Conservation (phyloP, 1,140 invertebrate species). For the Myzus persicae region DNA sequence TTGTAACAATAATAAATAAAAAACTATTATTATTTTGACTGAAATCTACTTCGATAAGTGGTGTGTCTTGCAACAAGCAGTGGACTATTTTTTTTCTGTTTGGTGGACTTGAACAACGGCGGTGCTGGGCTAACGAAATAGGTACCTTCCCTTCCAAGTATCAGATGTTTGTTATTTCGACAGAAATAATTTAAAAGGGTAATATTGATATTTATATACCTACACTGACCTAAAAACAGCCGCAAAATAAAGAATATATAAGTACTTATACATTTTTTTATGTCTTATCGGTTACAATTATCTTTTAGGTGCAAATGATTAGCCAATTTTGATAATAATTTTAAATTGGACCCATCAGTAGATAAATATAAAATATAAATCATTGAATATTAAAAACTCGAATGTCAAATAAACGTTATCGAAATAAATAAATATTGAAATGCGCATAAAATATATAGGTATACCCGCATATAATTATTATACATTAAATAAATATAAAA, state of each 20-base stretch:
- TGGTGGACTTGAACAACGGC: neutral
- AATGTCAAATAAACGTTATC: neutral
- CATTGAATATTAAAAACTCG: neutral
- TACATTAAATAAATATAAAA: too few species aligned
- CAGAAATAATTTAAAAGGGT: slow-evolving; percentile 11
- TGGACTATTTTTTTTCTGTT: neutral
- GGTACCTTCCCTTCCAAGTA: neutral
- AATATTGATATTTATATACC: neutral
- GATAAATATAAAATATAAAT: too few species aligned
- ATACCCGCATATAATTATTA: too few species aligned
- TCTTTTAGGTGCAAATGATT: neutral
- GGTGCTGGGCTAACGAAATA: neutral
- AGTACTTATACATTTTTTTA: neutral
- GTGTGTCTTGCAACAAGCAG: neutral
- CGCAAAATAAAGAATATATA: neutral
- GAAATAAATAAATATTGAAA: neutral
- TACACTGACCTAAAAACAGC: neutral
- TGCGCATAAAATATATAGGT: neutral
- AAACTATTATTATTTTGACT: slow-evolving; percentile 8
- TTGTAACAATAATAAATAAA: neutral
- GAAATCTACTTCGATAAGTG: neutral
- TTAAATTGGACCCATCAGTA: too few species aligned
- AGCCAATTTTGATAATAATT: neutral
- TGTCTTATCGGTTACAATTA: neutral
- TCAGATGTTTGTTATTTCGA: neutral